Evolutionary conservation across 1,140 invertebrate species (phyloP).

Genomic region (Trichogramma pretiosum): DNA sequence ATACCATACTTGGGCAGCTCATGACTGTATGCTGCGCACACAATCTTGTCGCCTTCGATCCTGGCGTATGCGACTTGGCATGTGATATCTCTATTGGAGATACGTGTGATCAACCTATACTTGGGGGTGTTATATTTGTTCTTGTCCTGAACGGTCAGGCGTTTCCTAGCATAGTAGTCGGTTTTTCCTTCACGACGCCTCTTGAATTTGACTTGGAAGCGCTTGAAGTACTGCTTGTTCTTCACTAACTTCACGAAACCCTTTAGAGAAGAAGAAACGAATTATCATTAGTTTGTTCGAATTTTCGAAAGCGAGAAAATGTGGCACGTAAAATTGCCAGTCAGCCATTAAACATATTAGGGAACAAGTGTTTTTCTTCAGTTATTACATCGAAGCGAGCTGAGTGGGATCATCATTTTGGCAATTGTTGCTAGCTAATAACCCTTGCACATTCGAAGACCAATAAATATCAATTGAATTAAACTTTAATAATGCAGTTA

Average conservation of each 20-base stretch:
- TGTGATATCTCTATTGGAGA: constrained; percentile 96
- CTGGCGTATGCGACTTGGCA: constrained; percentile 97
- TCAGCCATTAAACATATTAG: constrained; percentile 17
- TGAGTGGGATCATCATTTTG: constrained; percentile 36
- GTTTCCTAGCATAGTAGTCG: constrained; percentile 97
- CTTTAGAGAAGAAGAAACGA: constrained; percentile 43
- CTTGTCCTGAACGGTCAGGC: constrained; percentile 95
- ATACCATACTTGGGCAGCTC: constrained; percentile 90
- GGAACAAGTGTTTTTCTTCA: constrained; percentile 35
- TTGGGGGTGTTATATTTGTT: constrained; percentile 99
- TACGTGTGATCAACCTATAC: constrained; percentile 94
- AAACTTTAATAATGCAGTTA: no score
- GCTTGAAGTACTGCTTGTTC: constrained; percentile 99
- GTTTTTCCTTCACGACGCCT: constrained; percentile 96
- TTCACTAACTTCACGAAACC: constrained; percentile 99
- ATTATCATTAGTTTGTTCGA: not conserved
- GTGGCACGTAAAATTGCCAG: constrained; percentile 5
- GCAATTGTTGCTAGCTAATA: no score
- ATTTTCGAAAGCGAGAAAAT: not conserved
- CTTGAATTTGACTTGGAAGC: constrained; percentile 94
- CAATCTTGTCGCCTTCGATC: constrained; percentile 94
- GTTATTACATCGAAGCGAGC: constrained; percentile 35
- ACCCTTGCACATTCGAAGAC: no score
- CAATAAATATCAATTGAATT: no score
- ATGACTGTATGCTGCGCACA: constrained; percentile 94